Conservation (phyloP, 2,888 invertebrate genomes). For the Oligia strigilis region DNA sequence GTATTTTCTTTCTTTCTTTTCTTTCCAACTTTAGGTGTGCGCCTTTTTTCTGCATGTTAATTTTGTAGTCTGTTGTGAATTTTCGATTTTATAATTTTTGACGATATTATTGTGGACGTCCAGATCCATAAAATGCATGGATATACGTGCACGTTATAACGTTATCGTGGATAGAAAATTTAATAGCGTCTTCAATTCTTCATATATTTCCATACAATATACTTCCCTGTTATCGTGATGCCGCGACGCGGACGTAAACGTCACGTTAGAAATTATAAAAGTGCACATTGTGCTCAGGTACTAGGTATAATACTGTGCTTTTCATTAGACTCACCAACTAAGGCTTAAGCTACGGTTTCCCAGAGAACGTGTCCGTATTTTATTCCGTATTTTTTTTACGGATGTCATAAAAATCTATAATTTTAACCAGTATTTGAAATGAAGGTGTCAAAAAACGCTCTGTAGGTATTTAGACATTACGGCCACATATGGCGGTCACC, state of each 20-base stretch:
- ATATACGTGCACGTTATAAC: not conserved
- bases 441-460: not conserved
- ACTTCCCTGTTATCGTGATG: not conserved
- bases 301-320: not conserved
- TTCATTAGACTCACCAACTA: too few species aligned
- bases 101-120: not conserved
- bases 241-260: not conserved
- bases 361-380: too few species aligned
- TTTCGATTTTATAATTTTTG: not conserved
- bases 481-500: not conserved
- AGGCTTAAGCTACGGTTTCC: not conserved
- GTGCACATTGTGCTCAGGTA: not conserved
- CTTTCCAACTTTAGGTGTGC: not conserved
- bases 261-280: too few species aligned
- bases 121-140: not conserved
- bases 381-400: too few species aligned
- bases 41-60: not conserved
- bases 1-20: not conserved
- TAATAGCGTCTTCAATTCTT: not conserved
- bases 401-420: not conserved
- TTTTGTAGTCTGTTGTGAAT: not conserved
- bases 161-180: not conserved
- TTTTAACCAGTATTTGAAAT: not conserved
- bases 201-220: not conserved
- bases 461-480: not conserved